phyloP scores from a whole-genome alignment of 2,797 vertebrate species.

The Molossus alvarezi region DNA sequence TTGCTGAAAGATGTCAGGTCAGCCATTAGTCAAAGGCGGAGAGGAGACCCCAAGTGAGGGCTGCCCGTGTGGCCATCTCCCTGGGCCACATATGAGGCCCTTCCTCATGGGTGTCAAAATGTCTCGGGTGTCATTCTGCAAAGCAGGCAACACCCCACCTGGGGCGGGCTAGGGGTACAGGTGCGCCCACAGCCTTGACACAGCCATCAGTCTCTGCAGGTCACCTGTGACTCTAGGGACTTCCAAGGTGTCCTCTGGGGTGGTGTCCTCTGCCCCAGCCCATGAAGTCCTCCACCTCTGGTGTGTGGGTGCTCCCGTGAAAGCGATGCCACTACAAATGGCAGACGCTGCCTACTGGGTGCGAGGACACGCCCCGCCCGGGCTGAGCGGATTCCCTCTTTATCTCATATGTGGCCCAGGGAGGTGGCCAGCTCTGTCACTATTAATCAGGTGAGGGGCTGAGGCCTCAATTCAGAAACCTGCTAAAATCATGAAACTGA shows the following conservation, averaged over 20 bases:
- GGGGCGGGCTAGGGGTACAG: rapidly evolving
- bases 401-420: rapidly evolving
- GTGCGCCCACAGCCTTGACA: rapidly evolving
- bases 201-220: rapidly evolving
- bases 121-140: not conserved
- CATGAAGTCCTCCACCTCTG: not conserved
- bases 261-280: too few species aligned
- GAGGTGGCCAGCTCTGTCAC: too few species aligned
- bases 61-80: conserved; percentile 44
- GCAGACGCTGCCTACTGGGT: rapidly evolving
- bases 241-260: rapidly evolving
- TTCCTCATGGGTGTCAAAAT: not conserved
- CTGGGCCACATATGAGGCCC: not conserved
- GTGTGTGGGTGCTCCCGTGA: rapidly evolving
- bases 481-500: not conserved
- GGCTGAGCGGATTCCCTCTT: rapidly evolving
- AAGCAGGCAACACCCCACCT: not conserved
- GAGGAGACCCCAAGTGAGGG: conserved; percentile 82
- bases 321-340: rapidly evolving
- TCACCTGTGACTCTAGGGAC: not conserved
- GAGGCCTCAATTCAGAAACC: not conserved
- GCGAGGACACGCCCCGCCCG: rapidly evolving
- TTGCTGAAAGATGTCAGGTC: conserved; percentile 90
- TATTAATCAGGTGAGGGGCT: not conserved
- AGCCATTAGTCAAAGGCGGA: conserved; percentile 90